Percentiles rank a stretch among this genome's conserved stretches.
phyloP scores from a whole-genome alignment of 35 echinoderm and acorn worm genomes.

The Ophioderma brevispina region DNA sequence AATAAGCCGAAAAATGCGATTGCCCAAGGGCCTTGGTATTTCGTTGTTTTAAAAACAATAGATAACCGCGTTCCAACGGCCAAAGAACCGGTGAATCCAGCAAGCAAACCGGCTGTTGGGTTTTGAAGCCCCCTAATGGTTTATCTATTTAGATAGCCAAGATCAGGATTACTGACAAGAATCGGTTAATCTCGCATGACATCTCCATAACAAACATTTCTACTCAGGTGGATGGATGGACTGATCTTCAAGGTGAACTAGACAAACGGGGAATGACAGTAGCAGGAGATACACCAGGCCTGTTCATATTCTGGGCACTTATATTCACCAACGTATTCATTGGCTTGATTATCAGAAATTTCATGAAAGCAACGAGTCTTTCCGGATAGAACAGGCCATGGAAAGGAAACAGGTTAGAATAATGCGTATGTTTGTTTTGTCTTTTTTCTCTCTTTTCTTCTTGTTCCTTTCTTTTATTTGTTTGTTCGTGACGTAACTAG shows the following conservation, averaged over 20 bases:
- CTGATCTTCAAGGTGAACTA: constrained; percentile 77
- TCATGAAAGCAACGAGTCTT: constrained; percentile 95
- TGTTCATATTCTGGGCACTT: constrained; percentile 96
- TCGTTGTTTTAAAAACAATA: too few relatives aligned
- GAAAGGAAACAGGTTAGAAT: constrained; percentile 83
- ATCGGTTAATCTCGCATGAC: too few relatives aligned
- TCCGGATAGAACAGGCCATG: constrained; percentile 72
- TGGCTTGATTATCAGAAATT: constrained; percentile 97
- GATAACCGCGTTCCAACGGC: too few relatives aligned
- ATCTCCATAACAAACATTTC: too few relatives aligned
- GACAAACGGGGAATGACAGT: constrained; percentile 63
- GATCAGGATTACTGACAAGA: too few relatives aligned
- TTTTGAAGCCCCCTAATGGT: too few relatives aligned
- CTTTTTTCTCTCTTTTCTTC: not conserved
- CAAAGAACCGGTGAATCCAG: too few relatives aligned
- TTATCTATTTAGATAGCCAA: too few relatives aligned
- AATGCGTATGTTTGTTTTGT: not conserved
- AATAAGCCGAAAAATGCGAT: too few relatives aligned
- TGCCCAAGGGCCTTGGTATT: too few relatives aligned
- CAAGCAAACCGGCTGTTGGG: too few relatives aligned
- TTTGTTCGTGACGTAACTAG: too few relatives aligned
- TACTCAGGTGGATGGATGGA: constrained; percentile 94
- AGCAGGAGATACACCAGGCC: constrained; percentile 75
- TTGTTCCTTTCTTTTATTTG: not conserved
- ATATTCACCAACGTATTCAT: constrained; percentile 99